Percentiles rank a stretch among this genome's conserved stretches.
These are phyloP conservation scores for Chironomus tepperi DNA, from an alignment of 1,140 invertebrate species.

Conservation along the genomic window DNA sequence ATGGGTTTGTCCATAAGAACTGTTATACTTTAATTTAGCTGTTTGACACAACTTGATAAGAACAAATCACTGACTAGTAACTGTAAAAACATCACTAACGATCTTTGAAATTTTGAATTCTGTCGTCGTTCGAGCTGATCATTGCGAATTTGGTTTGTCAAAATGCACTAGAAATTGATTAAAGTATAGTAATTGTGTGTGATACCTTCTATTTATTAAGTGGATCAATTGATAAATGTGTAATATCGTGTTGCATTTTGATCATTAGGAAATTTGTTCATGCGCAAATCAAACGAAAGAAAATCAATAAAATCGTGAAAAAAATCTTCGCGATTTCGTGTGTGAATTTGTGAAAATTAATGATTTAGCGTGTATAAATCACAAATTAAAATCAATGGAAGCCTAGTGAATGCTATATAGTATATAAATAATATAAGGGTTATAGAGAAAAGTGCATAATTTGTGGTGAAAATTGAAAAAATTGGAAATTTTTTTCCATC, in stretches of 20 bases:
- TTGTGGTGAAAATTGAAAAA: background rate
- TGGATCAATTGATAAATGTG: too few relatives aligned
- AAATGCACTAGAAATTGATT: too few relatives aligned
- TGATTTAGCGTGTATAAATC: conserved; percentile 21
- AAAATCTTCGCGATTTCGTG: background rate
- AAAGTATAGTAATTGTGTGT: too few relatives aligned
- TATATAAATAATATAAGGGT: conserved; percentile 17
- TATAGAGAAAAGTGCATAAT: background rate
- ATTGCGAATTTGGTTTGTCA: too few relatives aligned
- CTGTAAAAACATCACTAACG: too few relatives aligned
- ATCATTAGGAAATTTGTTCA: background rate
- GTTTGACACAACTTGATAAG: too few relatives aligned
- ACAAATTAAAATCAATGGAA: conserved; percentile 2
- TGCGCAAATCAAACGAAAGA: background rate
- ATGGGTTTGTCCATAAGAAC: too few relatives aligned
- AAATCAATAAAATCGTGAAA: conserved; percentile 24
- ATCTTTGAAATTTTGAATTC: too few relatives aligned
- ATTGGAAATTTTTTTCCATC: conserved; percentile 7
- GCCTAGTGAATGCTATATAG: conserved; percentile 19
- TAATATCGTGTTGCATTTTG: background rate
- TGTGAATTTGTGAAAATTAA: background rate
- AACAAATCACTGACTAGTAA: too few relatives aligned
- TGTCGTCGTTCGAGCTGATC: too few relatives aligned
- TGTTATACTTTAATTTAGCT: too few relatives aligned
- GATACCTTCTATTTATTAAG: too few relatives aligned